These are phyloP conservation scores for Andrena trimmerana DNA, from an alignment of 2,888 invertebrate genomes.

Conservation along the genomic window DNA sequence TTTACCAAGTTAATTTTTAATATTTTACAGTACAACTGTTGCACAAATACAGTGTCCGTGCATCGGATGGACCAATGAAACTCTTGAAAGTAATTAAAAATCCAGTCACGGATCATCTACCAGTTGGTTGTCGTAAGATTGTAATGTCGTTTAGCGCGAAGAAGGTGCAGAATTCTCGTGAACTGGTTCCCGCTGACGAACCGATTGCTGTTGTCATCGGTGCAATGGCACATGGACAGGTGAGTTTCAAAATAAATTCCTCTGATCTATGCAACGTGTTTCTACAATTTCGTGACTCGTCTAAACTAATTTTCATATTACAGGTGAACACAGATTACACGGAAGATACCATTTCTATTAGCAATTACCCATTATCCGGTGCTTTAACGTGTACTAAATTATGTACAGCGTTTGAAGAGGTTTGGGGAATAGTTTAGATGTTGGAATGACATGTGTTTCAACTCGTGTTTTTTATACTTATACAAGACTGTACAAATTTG, in stretches of 20 bases:
- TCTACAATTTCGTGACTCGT: too few species aligned
- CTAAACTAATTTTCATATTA: conserved; percentile 57
- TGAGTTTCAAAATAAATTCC: conserved; percentile 85
- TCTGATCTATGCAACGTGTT: too few species aligned
- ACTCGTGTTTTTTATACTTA: conserved; percentile 17
- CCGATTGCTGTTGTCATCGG: conserved; percentile 97
- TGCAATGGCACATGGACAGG: conserved; percentile 98
- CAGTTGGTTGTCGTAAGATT: conserved; percentile 96
- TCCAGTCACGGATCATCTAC: conserved; percentile 97
- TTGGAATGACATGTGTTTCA: not conserved
- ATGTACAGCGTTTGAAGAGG: conserved; percentile 97
- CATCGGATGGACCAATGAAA: conserved; percentile 95
- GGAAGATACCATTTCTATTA: conserved; percentile 96
- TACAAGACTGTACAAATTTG: conserved; percentile 10
- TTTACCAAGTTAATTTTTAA: conserved; percentile 81
- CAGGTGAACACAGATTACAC: conserved; percentile 92
- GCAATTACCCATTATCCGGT: conserved; percentile 98
- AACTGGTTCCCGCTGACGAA: conserved; percentile 92
- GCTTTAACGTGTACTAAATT: conserved; percentile 98
- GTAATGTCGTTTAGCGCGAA: conserved; percentile 96
- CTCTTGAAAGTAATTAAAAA: conserved; percentile 98
- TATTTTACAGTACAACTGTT: conserved; percentile 95
- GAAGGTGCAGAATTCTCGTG: conserved; percentile 89
- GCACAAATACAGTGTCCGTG: conserved; percentile 96
- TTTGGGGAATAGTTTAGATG: conserved; percentile 89